Evolutionary conservation across 2,797 vertebrate species (phyloP).

Genomic region (Sebastes vulpes): DNA sequence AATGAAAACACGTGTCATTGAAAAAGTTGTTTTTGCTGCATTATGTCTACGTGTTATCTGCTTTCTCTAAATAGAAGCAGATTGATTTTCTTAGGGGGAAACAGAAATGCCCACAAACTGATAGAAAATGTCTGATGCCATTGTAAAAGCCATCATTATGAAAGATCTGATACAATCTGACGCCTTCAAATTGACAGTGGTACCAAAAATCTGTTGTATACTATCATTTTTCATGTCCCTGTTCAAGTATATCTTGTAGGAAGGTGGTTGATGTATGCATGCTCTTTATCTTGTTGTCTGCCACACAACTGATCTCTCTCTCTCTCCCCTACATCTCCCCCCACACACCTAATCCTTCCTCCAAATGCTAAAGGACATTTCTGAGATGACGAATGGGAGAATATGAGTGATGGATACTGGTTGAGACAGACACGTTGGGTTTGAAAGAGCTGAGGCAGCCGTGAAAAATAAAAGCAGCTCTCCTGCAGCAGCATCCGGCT

Average conservation of each 20-base stretch:
- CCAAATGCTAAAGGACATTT: conserved; percentile 54
- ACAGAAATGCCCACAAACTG: not conserved
- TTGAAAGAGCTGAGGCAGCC: conserved; percentile 17
- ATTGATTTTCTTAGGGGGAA: not conserved
- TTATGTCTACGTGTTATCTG: not conserved
- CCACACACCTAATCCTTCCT: conserved; percentile 14
- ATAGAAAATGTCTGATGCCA: not conserved
- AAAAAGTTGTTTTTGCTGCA: not conserved
- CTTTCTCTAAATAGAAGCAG: not conserved
- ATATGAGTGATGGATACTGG: conserved; percentile 53
- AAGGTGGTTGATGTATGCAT: not conserved
- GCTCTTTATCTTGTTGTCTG: not conserved
- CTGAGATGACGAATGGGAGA: conserved; percentile 53
- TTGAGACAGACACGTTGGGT: conserved; percentile 48
- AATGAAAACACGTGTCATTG: not conserved
- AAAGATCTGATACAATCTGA: not conserved
- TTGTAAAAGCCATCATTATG: not conserved
- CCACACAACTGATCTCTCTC: not conserved
- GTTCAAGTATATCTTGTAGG: not conserved
- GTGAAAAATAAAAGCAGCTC: conserved; percentile 11
- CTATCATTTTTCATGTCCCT: not conserved
- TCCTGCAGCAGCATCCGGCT: conserved; percentile 22
- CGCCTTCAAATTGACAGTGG: not conserved
- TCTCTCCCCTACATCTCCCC: not conserved
- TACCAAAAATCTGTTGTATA: not conserved